Conservation (phyloP, 2,113 vertebrate species). For the Campylomormyrus numenius region DNA sequence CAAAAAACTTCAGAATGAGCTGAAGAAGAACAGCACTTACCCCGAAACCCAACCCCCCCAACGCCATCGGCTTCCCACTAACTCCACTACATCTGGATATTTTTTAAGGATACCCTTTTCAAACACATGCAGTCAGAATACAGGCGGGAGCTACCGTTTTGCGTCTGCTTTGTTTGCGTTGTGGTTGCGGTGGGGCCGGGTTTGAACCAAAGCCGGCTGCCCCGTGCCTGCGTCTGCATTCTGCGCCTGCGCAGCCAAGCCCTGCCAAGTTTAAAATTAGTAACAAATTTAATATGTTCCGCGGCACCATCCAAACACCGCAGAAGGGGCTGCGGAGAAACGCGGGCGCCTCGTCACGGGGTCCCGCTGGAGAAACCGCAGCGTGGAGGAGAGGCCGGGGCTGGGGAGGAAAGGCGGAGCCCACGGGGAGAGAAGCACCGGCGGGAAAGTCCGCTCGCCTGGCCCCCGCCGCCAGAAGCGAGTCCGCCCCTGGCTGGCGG, state of each 20-base stretch:
- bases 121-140: slow-evolving; percentile 63
- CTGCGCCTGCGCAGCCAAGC: slow-evolving; percentile 64
- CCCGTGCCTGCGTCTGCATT: neutral
- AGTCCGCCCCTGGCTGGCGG: slow-evolving; percentile 27
- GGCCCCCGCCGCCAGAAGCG: slow-evolving; percentile 29
- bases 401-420: slow-evolving; percentile 47
- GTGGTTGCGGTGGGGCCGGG: slow-evolving; percentile 65
- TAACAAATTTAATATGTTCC: slow-evolving; percentile 84
- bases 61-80: slow-evolving; percentile 47
- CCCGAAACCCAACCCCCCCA: slow-evolving; percentile 15
- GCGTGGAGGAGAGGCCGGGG: slow-evolving; percentile 62
- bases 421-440: slow-evolving; percentile 45
- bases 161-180: slow-evolving; percentile 74
- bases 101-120: slow-evolving; percentile 58
- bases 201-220: slow-evolving; percentile 57
- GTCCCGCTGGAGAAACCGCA: slow-evolving; percentile 72
- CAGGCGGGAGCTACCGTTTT: slow-evolving; percentile 65
- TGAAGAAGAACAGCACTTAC: neutral
- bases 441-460: slow-evolving; percentile 17
- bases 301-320: slow-evolving; percentile 61
- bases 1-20: neutral
- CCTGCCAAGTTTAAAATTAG: slow-evolving; percentile 84
- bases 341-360: slow-evolving; percentile 69
- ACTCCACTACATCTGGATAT: slow-evolving; percentile 61
- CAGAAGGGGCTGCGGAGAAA: slow-evolving; percentile 69